Conservation (phyloP, 1,140 invertebrate species). For the Ostrea edulis region DNA sequence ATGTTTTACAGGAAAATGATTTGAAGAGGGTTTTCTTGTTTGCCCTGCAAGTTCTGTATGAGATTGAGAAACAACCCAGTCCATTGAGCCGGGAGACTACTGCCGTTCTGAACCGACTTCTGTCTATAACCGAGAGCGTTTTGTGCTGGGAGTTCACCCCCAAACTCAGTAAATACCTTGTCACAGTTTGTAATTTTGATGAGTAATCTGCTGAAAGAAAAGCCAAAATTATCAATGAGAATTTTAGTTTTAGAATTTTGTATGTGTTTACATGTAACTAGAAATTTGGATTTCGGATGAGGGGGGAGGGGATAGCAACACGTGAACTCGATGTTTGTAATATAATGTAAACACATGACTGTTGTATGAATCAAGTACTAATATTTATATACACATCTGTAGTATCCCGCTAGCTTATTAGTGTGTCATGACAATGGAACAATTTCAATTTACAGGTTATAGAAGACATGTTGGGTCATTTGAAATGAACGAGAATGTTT, state of each 20-base stretch:
- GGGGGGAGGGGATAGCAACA: too few species aligned
- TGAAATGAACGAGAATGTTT: slow-evolving; percentile 68
- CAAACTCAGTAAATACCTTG: slow-evolving; percentile 61
- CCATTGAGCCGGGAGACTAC: slow-evolving; percentile 81
- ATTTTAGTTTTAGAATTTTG: too few species aligned
- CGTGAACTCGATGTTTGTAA: too few species aligned
- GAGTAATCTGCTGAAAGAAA: too few species aligned
- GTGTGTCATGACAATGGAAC: neutral
- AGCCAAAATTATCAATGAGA: too few species aligned
- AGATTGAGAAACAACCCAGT: slow-evolving; percentile 82
- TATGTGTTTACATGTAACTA: too few species aligned
- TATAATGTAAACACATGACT: too few species aligned
- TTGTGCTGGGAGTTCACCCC: slow-evolving; percentile 88
- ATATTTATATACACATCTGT: too few species aligned
- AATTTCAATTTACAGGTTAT: slow-evolving; percentile 40
- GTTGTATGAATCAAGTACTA: too few species aligned
- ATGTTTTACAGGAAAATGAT: slow-evolving; percentile 82
- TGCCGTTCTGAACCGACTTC: slow-evolving; percentile 82
- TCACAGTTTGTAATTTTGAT: neutral
- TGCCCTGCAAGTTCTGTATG: slow-evolving; percentile 82
- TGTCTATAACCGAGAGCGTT: slow-evolving; percentile 87
- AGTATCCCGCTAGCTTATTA: too few species aligned
- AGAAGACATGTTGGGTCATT: slow-evolving; percentile 71
- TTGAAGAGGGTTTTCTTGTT: slow-evolving; percentile 90
- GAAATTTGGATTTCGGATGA: too few species aligned